Evolutionary conservation across 2,113 vertebrate species (phyloP), one percentile per base, ranked within the genome.

Genomic region (Neodontobutis hainanensis): DNA sequence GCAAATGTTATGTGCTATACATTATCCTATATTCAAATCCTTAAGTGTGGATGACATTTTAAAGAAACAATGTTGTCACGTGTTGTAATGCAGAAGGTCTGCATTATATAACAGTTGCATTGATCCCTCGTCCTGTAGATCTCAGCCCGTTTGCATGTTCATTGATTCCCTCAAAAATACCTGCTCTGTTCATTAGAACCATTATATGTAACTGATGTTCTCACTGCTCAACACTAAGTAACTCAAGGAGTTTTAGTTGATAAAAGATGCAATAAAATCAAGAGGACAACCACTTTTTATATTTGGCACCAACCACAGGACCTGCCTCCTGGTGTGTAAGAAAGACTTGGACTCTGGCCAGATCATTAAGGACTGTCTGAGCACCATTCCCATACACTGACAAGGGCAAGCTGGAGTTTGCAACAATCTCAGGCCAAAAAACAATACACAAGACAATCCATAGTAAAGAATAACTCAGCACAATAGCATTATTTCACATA

Each of bases 321-420:
- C 51, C 58, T 68, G 4, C 70, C 59, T 65, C 48, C 27, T 70
- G 4, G 0, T 70, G 65, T 68, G 51, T 35, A 52, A 44, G 2
- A 2, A 8, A 40, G 44, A 55, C 65, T 70, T 82, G 84, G 78
- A 78, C 0, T 32, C 48, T 61, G 50, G 82, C 84, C 81, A 82
- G 71, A 75, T 72, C 68, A 78, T 80, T 78, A 80, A 67, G 48
- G 73, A 61, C 61, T 61, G 71, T 82, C 81, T 80, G 58, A 78
- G 56, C 77, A 78, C 68, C 73, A 5, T 1, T 11, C 52, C 76
- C 56, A 27, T 72, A 72, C 27, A 8, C 60, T 70, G 83, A 87
- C 75, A 85, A 83, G 81, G 83, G 46, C 81, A 76, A 11, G 19
- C 40, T 16, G 56, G 53, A 62, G 78, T 65, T 77, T 61, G 65